phyloP scores from a whole-genome alignment of 2,113 vertebrate species.

The Coryphaenoides rupestris region DNA sequence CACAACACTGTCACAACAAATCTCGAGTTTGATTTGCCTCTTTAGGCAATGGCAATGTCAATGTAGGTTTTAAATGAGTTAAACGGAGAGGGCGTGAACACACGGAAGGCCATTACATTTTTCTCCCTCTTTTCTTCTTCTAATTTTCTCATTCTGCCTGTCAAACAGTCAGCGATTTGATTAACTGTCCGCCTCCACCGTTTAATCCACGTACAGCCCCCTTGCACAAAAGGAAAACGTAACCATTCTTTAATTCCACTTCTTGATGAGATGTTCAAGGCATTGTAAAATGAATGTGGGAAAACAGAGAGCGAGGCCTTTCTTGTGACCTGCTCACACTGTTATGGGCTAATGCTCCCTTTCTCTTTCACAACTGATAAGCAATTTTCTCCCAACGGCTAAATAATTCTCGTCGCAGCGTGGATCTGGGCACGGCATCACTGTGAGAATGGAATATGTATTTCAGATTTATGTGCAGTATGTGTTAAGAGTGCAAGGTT shows the following conservation, averaged over 20 bases:
- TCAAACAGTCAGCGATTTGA: neutral
- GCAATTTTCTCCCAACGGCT: conserved; percentile 9
- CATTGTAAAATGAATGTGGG: conserved; percentile 1
- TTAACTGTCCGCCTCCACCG: neutral
- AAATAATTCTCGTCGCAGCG: neutral
- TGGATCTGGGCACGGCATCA: neutral
- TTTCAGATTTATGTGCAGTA: no score
- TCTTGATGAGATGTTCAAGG: conserved; percentile 6
- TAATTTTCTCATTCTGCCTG: neutral
- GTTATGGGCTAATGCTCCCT: neutral
- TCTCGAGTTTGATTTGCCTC: neutral
- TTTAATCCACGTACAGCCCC: conserved; percentile 6
- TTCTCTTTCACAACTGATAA: no score
- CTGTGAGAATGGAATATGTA: no score
- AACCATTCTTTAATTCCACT: neutral
- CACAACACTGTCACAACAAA: no score
- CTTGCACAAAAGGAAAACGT: neutral
- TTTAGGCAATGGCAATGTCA: neutral
- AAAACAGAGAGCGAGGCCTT: neutral
- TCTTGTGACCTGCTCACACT: neutral
- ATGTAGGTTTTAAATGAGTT: neutral
- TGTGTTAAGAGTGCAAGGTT: no score
- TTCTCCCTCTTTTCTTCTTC: neutral
- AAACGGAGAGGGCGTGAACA: neutral
- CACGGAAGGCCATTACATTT: neutral